Conservation (phyloP, 1,140 invertebrate species). For the Rhynchophorus ferrugineus region DNA sequence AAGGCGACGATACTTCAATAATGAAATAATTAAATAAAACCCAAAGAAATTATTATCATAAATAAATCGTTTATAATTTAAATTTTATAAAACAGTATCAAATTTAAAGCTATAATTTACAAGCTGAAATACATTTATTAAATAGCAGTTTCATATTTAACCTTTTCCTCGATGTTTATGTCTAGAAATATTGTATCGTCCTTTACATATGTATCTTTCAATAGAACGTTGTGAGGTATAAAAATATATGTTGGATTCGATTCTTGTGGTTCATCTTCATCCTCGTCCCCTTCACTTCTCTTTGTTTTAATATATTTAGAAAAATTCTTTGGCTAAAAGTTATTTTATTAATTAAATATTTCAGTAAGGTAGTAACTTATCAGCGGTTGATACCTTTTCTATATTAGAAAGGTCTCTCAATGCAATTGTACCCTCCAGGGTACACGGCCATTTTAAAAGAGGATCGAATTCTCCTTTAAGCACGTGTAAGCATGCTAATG, state of each 20-base stretch:
- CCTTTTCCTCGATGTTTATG: constrained; percentile 37
- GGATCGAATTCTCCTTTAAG: constrained; percentile 61
- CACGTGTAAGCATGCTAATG: constrained; percentile 57
- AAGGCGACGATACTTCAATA: too few relatives aligned
- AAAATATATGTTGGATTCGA: constrained; percentile 61
- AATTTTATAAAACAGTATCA: too few relatives aligned
- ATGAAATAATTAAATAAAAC: too few relatives aligned
- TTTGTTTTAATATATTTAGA: constrained; percentile 46
- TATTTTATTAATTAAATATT: neutral
- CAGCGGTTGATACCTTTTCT: constrained; percentile 25
- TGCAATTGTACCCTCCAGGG: constrained; percentile 51
- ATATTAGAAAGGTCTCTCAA: constrained; percentile 48
- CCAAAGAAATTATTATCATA: too few relatives aligned
- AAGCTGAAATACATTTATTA: too few relatives aligned
- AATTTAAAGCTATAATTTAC: too few relatives aligned
- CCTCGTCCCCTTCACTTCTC: constrained; percentile 41
- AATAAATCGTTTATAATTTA: too few relatives aligned
- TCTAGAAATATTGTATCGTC: constrained; percentile 60
- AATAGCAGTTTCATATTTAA: constrained; percentile 15
- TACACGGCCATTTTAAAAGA: constrained; percentile 60
- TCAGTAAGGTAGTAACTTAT: neutral
- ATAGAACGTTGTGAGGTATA: constrained; percentile 59
- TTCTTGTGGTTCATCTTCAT: constrained; percentile 44
- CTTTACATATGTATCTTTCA: constrained; percentile 56
- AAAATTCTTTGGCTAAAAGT: constrained; percentile 39